These are phyloP conservation scores for Poecile montanus DNA, from an alignment of 2,797 vertebrate genomes.

Conservation along the genomic window DNA sequence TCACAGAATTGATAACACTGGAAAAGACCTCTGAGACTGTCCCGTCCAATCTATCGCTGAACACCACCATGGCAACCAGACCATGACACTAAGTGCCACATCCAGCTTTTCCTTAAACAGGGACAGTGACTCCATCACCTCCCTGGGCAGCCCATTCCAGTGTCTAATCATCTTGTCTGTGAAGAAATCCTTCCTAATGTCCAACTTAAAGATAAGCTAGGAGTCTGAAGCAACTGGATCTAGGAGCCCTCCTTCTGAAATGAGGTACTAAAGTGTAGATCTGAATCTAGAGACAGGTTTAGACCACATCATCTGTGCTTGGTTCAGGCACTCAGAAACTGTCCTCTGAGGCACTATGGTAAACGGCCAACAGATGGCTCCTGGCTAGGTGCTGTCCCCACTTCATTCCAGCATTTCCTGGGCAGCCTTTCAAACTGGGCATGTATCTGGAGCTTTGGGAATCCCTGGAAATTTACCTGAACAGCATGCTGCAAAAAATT, in stretches of 20 bases:
- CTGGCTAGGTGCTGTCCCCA: background rate
- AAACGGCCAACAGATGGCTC: conserved; percentile 10
- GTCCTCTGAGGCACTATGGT: background rate
- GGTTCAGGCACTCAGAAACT: background rate
- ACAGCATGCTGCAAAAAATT: background rate
- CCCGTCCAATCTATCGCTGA: background rate
- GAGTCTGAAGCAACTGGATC: background rate
- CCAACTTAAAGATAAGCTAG: background rate
- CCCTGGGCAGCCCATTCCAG: background rate
- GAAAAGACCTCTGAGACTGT: background rate
- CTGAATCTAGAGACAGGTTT: background rate
- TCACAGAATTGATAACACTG: background rate
- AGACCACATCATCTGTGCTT: background rate
- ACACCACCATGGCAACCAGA: background rate
- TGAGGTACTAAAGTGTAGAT: background rate
- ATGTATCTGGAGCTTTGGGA: background rate
- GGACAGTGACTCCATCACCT: no score
- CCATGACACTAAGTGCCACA: background rate
- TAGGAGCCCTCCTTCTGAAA: background rate
- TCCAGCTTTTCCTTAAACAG: background rate
- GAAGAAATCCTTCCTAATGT: background rate
- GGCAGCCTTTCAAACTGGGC: background rate
- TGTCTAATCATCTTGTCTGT: background rate
- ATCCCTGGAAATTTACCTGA: background rate
- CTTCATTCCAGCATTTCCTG: background rate